Evolutionary conservation across 2,113 vertebrate genomes (phyloP).

Genomic region (Pontoporia blainvillei): DNA sequence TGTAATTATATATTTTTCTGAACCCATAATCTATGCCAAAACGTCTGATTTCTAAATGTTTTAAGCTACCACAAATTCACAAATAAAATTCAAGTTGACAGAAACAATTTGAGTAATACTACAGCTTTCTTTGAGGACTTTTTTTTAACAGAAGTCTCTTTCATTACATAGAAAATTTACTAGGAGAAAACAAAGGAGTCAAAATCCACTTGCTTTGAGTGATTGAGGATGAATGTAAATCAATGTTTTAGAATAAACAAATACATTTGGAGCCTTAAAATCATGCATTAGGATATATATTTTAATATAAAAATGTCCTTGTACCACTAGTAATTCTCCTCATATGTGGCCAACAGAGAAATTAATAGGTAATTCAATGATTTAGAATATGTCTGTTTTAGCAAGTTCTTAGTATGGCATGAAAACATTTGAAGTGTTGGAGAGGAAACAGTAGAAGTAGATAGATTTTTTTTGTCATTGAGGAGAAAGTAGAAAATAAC

Average conservation of each 20-base stretch:
- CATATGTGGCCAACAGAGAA: neutral
- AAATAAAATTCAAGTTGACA: conserved; percentile 42
- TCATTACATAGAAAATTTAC: conserved; percentile 40
- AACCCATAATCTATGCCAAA: conserved; percentile 44
- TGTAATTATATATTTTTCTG: conserved; percentile 56
- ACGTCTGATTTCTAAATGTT: neutral
- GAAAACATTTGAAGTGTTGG: neutral
- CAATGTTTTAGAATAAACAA: neutral
- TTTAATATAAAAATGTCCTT: neutral
- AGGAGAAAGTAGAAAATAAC: neutral
- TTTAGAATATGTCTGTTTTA: neutral
- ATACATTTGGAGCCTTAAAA: neutral
- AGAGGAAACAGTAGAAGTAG: accelerated
- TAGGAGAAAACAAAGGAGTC: neutral
- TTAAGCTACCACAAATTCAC: conserved; percentile 34
- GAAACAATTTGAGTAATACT: conserved; percentile 18
- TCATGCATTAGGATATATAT: neutral
- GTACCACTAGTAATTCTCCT: neutral
- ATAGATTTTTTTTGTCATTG: neutral
- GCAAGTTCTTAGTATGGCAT: neutral
- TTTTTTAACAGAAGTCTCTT: neutral
- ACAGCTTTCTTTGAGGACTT: neutral
- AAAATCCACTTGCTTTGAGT: neutral
- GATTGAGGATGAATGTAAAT: neutral
- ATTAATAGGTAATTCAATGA: neutral